Conservation (phyloP, 2,888 invertebrate species). For the Tetragonisca angustula region DNA sequence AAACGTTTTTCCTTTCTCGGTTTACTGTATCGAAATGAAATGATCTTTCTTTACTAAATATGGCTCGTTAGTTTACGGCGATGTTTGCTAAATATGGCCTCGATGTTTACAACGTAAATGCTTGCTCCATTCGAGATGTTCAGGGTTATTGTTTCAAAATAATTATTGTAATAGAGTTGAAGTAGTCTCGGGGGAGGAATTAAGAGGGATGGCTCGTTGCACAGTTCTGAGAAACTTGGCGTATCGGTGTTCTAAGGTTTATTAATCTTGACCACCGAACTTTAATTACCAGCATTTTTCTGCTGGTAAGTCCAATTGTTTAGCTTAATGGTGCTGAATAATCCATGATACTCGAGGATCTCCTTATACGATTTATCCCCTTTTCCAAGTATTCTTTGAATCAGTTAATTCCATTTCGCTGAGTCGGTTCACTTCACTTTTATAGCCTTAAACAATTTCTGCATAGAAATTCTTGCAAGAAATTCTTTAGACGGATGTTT, state of each 20-base stretch:
- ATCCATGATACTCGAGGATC: background rate
- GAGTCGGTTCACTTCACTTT: background rate
- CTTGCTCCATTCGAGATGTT: background rate
- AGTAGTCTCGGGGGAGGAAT: constrained; percentile 18
- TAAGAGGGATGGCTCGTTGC: constrained; percentile 16
- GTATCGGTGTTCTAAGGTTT: constrained; percentile 21
- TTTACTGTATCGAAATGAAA: too few species aligned
- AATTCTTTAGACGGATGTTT: too few species aligned
- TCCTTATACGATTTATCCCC: background rate
- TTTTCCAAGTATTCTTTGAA: background rate
- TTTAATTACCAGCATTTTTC: constrained; percentile 24
- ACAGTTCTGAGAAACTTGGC: background rate
- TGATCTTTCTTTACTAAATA: too few species aligned
- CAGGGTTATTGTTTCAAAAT: constrained; percentile 16
- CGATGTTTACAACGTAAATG: too few species aligned
- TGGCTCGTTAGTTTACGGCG: too few species aligned
- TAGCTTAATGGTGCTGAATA: constrained; percentile 16
- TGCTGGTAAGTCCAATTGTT: background rate
- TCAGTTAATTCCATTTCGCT: background rate
- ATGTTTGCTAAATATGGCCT: too few species aligned
- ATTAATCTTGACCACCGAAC: constrained; percentile 33
- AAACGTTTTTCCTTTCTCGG: too few species aligned
- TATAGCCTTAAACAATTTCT: background rate
- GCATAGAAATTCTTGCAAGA: background rate
- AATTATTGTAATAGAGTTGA: constrained; percentile 25